Conservation (phyloP, 2,888 invertebrate genomes). For the Pyralis farinalis region DNA sequence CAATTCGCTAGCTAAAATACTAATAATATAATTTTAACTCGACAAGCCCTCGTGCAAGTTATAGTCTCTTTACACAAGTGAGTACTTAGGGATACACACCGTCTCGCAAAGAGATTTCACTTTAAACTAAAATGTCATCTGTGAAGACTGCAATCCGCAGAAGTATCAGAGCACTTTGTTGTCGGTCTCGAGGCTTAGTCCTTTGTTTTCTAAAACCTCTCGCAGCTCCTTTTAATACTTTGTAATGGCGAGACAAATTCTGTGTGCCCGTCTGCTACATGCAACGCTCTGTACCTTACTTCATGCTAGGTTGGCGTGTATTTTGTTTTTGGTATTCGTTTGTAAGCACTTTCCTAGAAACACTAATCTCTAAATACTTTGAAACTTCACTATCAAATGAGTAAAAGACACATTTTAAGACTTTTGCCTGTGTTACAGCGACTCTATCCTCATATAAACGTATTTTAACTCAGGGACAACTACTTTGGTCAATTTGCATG, state of each 20-base stretch:
- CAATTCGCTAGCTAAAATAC: no score
- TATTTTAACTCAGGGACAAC: no score
- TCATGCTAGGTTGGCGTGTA: slow-evolving; percentile 3
- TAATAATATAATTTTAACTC: no score
- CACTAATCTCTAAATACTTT: no score
- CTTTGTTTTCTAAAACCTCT: slow-evolving; percentile 65
- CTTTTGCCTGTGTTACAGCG: no score
- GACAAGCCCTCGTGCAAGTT: no score
- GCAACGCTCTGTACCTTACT: slow-evolving; percentile 11
- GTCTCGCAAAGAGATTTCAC: slow-evolving; percentile 45
- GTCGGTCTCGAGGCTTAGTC: slow-evolving; percentile 56
- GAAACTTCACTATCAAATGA: no score
- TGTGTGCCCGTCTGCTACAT: slow-evolving; percentile 46
- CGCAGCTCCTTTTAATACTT: slow-evolving; percentile 62
- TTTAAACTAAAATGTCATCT: slow-evolving; percentile 60
- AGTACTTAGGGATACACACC: slow-evolving; percentile 22
- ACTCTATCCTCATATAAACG: no score
- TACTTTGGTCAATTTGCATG: no score
- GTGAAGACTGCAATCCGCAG: slow-evolving; percentile 51
- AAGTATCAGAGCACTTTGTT: slow-evolving; percentile 66
- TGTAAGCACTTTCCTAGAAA: no score
- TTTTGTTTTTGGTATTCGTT: slow-evolving; percentile 3
- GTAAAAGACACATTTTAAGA: no score
- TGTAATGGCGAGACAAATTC: slow-evolving; percentile 61
- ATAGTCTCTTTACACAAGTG: background rate